Percentiles rank a stretch among this genome's conserved stretches.
phyloP scores from a whole-genome alignment of 2,113 vertebrate species.

The Trogon melanurus region DNA sequence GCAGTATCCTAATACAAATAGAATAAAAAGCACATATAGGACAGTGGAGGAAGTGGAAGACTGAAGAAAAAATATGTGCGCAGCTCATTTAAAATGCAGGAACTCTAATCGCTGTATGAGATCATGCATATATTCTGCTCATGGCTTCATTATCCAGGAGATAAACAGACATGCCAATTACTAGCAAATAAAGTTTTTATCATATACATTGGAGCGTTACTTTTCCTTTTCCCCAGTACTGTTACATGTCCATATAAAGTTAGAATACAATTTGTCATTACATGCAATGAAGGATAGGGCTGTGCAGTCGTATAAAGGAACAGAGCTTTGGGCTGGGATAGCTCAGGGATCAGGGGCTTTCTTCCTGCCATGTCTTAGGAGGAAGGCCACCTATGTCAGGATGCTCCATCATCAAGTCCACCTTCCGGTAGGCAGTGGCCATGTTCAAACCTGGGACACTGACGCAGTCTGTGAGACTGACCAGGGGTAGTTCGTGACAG shows the following conservation, averaged over 20 bases:
- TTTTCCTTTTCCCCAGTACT: neutral
- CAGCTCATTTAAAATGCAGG: neutral
- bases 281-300: neutral
- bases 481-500: neutral
- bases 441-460: fast-evolving
- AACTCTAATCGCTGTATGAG: neutral
- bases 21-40: neutral
- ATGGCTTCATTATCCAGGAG: neutral
- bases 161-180: neutral
- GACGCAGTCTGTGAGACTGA: neutral
- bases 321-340: neutral
- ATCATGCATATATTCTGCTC: neutral
- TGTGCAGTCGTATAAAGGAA: fast-evolving
- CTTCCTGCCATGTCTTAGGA: neutral
- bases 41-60: neutral
- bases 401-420: neutral
- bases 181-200: neutral
- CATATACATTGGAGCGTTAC: neutral
- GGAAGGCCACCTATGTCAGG: neutral
- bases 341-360: neutral
- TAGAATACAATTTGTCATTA: neutral
- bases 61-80: neutral
- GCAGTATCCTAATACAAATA: neutral
- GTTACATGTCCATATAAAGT: neutral
- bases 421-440: fast-evolving